Percentiles rank a stretch among this genome's conserved stretches.
These are phyloP conservation scores for Pachycephus smyrnensis DNA, from an alignment of 2,888 invertebrate species.

Conservation along the genomic window DNA sequence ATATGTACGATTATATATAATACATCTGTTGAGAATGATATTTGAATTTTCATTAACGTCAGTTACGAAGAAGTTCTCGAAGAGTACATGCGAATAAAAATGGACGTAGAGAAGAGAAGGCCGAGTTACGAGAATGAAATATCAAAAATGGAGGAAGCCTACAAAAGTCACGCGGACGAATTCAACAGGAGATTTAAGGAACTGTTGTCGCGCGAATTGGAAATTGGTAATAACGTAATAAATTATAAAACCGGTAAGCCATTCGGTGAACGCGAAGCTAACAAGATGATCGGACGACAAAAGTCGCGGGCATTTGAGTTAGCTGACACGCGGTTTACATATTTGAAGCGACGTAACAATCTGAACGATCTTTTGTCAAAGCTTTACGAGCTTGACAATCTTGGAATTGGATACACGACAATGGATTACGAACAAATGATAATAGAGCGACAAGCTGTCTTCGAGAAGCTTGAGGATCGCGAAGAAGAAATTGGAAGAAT, in stretches of 20 bases:
- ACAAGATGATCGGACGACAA: conserved; percentile 29
- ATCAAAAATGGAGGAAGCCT: conserved; percentile 4
- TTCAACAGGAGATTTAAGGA: conserved; percentile 25
- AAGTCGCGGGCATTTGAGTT: conserved; percentile 21
- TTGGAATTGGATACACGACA: conserved; percentile 35
- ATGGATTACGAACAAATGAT: conserved; percentile 38
- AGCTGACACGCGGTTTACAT: conserved; percentile 26
- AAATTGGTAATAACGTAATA: conserved; percentile 21
- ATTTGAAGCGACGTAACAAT: conserved; percentile 26
- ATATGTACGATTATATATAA: too few relatives aligned
- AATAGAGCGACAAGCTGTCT: conserved; percentile 22
- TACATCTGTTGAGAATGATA: too few relatives aligned
- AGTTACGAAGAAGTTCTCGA: conserved; percentile 36
- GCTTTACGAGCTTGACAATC: conserved; percentile 22
- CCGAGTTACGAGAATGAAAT: conserved; percentile 1
- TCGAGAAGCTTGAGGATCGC: conserved; percentile 39
- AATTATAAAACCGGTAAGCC: conserved; percentile 8
- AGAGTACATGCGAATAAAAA: conserved; percentile 17
- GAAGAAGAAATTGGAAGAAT: conserved; percentile 29
- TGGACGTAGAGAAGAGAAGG: not conserved
- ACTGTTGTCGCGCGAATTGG: conserved; percentile 23
- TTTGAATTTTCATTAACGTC: not conserved
- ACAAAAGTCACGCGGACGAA: not conserved
- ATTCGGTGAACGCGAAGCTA: conserved; percentile 7
- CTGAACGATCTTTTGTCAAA: conserved; percentile 19